These are phyloP conservation scores for Eudyptes chrysolophus DNA, from an alignment of 2,113 vertebrate genomes.

Conservation along the genomic window DNA sequence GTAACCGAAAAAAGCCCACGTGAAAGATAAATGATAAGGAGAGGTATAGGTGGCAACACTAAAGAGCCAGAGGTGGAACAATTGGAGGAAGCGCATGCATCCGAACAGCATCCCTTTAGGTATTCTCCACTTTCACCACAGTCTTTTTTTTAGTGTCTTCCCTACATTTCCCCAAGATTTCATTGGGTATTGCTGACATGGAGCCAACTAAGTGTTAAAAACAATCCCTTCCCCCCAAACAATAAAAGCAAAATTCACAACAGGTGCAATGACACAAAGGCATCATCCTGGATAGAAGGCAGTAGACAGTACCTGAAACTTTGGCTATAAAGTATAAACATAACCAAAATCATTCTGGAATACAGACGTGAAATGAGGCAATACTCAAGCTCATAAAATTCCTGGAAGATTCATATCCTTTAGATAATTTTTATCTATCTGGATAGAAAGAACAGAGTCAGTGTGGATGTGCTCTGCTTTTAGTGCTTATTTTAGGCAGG, in stretches of 20 bases:
- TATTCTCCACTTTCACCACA: constrained; percentile 34
- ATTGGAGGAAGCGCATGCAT: background rate
- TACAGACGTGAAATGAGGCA: background rate
- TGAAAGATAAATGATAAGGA: background rate
- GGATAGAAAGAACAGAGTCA: background rate
- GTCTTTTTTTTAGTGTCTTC: background rate
- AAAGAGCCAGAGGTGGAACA: background rate
- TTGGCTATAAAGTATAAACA: background rate
- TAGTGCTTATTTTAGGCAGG: background rate
- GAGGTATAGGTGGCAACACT: background rate
- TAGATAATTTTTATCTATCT: background rate
- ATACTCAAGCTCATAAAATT: background rate
- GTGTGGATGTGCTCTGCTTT: background rate
- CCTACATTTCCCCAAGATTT: background rate
- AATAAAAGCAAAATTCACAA: constrained; percentile 23
- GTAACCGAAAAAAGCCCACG: background rate
- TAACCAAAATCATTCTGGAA: background rate
- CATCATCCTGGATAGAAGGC: background rate
- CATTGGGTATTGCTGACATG: background rate
- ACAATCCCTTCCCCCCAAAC: background rate
- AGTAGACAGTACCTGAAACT: background rate
- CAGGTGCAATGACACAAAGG: background rate
- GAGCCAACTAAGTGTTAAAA: background rate
- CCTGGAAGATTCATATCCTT: background rate
- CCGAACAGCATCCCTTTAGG: background rate